Evolutionary conservation across 2,888 invertebrate species (phyloP).

Genomic region (Therioaphis trifolii): DNA sequence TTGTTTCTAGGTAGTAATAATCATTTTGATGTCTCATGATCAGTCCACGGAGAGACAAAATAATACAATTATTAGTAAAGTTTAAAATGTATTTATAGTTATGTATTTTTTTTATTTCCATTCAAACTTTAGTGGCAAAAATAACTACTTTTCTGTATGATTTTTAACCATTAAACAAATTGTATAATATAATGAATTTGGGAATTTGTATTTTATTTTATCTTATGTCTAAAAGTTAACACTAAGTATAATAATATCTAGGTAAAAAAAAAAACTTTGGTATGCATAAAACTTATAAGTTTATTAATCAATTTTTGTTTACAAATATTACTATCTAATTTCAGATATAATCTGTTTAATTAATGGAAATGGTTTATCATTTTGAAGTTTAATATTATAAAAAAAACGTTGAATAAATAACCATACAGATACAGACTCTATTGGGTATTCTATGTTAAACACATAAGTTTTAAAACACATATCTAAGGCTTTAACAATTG

Average conservation of each 20-base stretch:
- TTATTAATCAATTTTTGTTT: background rate
- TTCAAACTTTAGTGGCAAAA: background rate
- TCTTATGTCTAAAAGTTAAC: background rate
- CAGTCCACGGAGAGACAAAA: no score
- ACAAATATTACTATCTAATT: background rate
- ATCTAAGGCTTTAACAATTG: slow-evolving; percentile 3
- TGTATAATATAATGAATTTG: background rate
- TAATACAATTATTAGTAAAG: background rate
- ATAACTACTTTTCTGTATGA: background rate
- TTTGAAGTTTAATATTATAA: background rate
- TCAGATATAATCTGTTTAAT: slow-evolving; percentile 5
- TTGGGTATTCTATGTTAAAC: background rate
- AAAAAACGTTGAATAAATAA: slow-evolving; percentile 16
- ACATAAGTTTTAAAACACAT: slow-evolving; percentile 20
- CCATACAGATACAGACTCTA: background rate
- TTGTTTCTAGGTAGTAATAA: background rate
- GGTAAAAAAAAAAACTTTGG: background rate
- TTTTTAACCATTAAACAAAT: background rate
- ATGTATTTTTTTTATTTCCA: background rate
- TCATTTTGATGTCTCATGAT: no score
- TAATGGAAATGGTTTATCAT: slow-evolving; percentile 4
- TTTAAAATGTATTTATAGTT: background rate
- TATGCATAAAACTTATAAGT: background rate
- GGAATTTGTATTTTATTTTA: background rate
- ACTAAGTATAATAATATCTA: background rate